Percentiles rank a stretch among this genome's conserved stretches.
Conservation (phyloP, 1,140 invertebrate genomes). For the Paraescarpia echinospica region DNA sequence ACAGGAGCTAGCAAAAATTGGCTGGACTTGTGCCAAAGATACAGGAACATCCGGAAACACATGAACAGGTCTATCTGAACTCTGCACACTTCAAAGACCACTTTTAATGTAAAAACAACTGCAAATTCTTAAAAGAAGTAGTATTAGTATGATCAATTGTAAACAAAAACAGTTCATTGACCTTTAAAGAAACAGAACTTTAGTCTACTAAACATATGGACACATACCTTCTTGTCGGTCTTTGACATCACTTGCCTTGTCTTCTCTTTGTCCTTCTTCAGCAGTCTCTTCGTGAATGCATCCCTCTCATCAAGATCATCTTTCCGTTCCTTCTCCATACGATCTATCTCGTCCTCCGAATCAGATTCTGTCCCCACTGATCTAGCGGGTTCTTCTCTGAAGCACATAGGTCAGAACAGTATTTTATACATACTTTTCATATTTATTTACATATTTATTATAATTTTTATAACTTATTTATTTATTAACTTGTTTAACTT, state of each 20-base stretch:
- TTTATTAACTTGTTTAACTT: too few relatives aligned
- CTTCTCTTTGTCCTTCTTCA: slow-evolving; percentile 86
- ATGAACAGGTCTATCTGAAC: too few relatives aligned
- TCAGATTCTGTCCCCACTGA: slow-evolving; percentile 26
- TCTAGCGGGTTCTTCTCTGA: slow-evolving; percentile 34
- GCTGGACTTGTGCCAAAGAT: too few relatives aligned
- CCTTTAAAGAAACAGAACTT: too few relatives aligned
- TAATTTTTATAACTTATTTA: too few relatives aligned
- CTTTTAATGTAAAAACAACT: too few relatives aligned
- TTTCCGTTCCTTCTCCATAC: slow-evolving; percentile 64
- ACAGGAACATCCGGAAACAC: too few relatives aligned
- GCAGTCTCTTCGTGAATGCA: slow-evolving; percentile 87
- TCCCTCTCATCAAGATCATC: slow-evolving; percentile 90
- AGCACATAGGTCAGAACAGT: background rate
- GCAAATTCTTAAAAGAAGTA: too few relatives aligned
- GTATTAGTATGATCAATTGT: too few relatives aligned
- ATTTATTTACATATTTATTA: background rate
- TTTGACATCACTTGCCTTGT: slow-evolving; percentile 73
- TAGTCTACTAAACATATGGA: background rate
- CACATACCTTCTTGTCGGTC: slow-evolving; percentile 67
- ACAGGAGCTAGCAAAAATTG: too few relatives aligned
- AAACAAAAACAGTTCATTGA: too few relatives aligned
- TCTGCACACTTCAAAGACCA: too few relatives aligned
- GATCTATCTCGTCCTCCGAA: slow-evolving; percentile 41
- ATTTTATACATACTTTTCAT: slow-evolving; percentile 24